Percentiles rank a stretch among this genome's conserved stretches.
These are phyloP conservation scores for Cacajao melanocephalus DNA, from an alignment of 2,797 vertebrate species.

Conservation along the genomic window DNA sequence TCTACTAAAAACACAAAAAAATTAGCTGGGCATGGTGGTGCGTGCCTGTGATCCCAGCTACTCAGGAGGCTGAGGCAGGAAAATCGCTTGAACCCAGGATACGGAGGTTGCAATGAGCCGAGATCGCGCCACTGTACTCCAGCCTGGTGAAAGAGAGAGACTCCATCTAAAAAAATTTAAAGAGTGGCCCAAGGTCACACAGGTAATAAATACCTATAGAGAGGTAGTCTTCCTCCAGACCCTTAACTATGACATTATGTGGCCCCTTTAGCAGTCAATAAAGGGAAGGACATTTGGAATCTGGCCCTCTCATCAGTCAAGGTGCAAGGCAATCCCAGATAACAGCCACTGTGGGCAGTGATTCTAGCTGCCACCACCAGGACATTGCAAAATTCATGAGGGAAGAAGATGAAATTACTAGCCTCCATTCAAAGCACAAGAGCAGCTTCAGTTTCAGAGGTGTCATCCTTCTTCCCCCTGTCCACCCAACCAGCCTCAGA, in stretches of 20 bases:
- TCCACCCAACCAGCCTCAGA: not conserved
- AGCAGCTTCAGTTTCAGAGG: conserved; percentile 28
- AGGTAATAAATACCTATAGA: not conserved
- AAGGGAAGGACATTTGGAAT: not conserved
- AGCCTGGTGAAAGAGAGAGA: too few species aligned
- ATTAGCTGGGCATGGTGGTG: too few species aligned
- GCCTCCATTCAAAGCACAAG: not conserved
- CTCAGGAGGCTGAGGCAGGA: too few species aligned
- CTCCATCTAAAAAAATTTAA: too few species aligned
- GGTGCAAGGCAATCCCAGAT: not conserved
- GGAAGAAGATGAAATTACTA: not conserved
- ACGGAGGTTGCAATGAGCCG: too few species aligned
- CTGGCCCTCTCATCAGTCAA: not conserved
- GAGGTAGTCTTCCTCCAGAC: not conserved
- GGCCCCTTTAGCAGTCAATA: not conserved
- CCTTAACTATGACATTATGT: not conserved
- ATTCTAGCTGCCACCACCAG: not conserved
- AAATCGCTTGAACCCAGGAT: too few species aligned
- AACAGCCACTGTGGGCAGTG: not conserved
- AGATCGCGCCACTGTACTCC: too few species aligned
- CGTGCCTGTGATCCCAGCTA: too few species aligned
- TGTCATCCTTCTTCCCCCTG: not conserved
- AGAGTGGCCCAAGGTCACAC: not conserved
- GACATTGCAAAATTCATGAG: conserved; percentile 45
- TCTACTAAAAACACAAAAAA: too few species aligned